Base-by-base conservation (phyloP, 1,140 invertebrate species). In the Zaprionus inermis region DNA sequence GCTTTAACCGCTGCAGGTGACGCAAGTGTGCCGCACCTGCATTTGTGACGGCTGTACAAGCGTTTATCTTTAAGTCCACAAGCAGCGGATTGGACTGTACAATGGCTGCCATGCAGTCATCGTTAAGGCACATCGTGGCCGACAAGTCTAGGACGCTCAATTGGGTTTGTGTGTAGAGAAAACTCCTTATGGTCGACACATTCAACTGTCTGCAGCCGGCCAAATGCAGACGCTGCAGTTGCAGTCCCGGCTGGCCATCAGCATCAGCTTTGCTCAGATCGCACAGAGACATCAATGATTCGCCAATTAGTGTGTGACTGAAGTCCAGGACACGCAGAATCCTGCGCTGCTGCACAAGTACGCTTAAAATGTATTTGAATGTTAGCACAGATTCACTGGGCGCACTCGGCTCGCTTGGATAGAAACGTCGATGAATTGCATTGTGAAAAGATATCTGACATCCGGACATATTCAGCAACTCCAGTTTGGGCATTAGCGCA, bases 381-480 rank as follows among this genome's bases (percentile, higher is more conserved):
- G 96, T 96, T 11, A 96, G 90, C 10, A 96, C 94, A 72, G 94
- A 94, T 82, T 95, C 94, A 78, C 93, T 94, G 24, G 93, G 91
- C 2, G 81, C 81, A 64, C 64, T 70, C 10, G 51, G 72, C 58
- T 90, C 90, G 22, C 84, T 84, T 0, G 95, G 94, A 93, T 96
- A 95, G 91, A 95, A 95, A 52, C 94, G 94, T 79, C 94, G 94
- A 44, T 95, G 94, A 10, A 96, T 92, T 14, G 94, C 94, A 66
- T 93, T 93, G 90, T 96, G 95, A 85, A 96, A 96, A 18, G 95
- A 94, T 14, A 96, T 94, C 52, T 94, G 95, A 75, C 94, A 95
- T 14, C 93, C 94, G 11, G 94, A 94, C 58, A 96, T 92, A 81
- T 94, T 94, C 0, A 96, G 86, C 24, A 94, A 92, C 69, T 95